phyloP scores from a whole-genome alignment of 2,797 vertebrate species.

The Falco biarmicus region DNA sequence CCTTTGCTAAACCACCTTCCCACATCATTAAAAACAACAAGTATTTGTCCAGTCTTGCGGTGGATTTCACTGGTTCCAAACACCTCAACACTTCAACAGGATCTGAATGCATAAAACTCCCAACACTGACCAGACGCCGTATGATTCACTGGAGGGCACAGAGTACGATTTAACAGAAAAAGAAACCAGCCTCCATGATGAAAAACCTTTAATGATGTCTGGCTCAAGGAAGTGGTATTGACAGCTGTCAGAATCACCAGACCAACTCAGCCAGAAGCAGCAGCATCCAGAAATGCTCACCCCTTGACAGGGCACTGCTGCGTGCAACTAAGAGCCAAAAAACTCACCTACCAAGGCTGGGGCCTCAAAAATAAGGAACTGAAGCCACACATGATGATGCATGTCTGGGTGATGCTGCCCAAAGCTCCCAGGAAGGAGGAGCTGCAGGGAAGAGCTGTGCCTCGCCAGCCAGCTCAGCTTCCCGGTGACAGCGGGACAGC shows the following conservation, averaged over 20 bases:
- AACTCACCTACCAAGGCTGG: not conserved
- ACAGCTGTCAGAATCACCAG: not conserved
- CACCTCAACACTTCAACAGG: too few species aligned
- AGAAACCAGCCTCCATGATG: not conserved
- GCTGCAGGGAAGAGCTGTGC: not conserved
- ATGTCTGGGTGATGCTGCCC: not conserved
- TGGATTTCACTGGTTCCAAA: too few species aligned
- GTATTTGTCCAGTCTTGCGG: too few species aligned
- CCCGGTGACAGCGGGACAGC: not conserved
- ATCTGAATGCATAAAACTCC: too few species aligned
- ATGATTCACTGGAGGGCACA: not conserved
- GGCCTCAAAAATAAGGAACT: not conserved
- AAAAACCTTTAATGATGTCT: not conserved
- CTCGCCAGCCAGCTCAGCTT: not conserved
- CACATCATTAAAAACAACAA: too few species aligned
- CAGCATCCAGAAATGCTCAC: not conserved
- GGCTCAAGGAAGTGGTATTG: not conserved
- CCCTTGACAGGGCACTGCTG: not conserved
- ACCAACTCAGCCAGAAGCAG: not conserved
- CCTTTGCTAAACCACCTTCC: too few species aligned
- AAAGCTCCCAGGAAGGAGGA: not conserved
- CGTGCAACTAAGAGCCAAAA: not conserved
- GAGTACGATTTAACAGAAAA: not conserved
- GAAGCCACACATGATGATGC: not conserved
- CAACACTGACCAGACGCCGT: too few species aligned